A percentile compares a stretch with the other conserved stretches of the same genome.
Evolutionary conservation across 2,888 invertebrate species (phyloP).

Genomic region (Pteria penguin): DNA sequence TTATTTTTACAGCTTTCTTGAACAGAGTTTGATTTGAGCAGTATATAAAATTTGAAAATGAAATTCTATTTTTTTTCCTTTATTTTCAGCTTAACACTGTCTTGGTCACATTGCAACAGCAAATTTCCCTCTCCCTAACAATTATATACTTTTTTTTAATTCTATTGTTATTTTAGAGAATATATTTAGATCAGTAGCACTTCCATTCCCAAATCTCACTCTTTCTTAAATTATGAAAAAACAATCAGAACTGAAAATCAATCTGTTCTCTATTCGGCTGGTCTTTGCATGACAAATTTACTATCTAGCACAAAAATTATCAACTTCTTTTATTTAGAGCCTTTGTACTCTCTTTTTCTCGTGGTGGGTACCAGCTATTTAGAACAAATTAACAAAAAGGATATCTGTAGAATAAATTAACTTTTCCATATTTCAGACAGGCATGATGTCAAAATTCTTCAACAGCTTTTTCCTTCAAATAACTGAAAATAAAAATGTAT

Average conservation of each 20-base stretch:
- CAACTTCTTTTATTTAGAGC: conserved; percentile 5
- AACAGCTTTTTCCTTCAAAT: conserved; percentile 32
- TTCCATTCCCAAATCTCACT: too few species aligned
- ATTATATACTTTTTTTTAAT: too few species aligned
- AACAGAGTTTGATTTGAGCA: neutral
- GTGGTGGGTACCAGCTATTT: conserved; percentile 18
- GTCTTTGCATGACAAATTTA: neutral
- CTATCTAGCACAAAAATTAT: conserved; percentile 15
- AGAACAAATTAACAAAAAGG: neutral
- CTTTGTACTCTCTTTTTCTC: neutral
- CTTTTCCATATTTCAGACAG: conserved; percentile 23
- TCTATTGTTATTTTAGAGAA: too few species aligned
- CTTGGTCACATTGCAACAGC: conserved; percentile 40
- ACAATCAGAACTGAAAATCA: neutral
- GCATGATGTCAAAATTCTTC: conserved; percentile 40
- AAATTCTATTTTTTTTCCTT: conserved; percentile 17
- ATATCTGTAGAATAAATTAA: neutral
- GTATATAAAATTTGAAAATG: neutral
- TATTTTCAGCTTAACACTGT: conserved; percentile 18
- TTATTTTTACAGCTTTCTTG: neutral
- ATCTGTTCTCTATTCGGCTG: neutral
- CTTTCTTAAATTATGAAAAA: neutral
- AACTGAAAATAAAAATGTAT: conserved; percentile 32
- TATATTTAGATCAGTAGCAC: too few species aligned
- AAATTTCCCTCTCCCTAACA: conserved; percentile 15